Conservation (phyloP, 2,888 invertebrate genomes). For the Clistopyga incitator region DNA sequence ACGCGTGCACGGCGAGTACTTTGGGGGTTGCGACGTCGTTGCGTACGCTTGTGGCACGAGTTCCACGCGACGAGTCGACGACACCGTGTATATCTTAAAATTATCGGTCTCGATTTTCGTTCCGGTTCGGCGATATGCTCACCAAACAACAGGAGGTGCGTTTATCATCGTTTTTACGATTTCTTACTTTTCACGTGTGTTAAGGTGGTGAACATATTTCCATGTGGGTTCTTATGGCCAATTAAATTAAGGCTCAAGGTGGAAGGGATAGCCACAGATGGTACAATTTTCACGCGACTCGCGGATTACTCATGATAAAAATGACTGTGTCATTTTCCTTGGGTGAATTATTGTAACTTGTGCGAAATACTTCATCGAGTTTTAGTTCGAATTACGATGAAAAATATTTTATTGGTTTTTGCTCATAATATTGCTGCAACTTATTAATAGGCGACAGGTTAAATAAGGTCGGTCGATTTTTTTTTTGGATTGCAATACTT, state of each 20-base stretch:
- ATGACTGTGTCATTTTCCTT: no score
- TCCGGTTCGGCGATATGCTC: conserved; percentile 48
- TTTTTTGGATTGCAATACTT: no score
- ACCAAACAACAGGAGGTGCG: conserved; percentile 60
- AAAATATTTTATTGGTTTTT: no score
- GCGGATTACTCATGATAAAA: neutral
- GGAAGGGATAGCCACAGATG: neutral
- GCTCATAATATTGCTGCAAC: no score
- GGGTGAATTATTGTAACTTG: no score
- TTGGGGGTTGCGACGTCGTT: conserved; percentile 41
- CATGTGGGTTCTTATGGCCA: neutral
- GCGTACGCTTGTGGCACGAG: conserved; percentile 52
- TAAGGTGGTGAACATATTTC: neutral
- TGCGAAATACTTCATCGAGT: no score
- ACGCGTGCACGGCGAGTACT: conserved; percentile 25
- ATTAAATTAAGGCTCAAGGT: neutral
- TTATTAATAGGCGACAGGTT: no score
- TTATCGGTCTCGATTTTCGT: conserved; percentile 18
- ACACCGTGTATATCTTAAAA: conserved; percentile 23
- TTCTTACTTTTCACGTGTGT: conserved; percentile 1
- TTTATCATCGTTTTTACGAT: conserved; percentile 21
- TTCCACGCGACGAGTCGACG: conserved; percentile 57
- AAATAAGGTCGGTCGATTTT: no score
- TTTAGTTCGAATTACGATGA: no score
- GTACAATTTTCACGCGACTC: neutral